Evolutionary conservation across 2,797 vertebrate species (phyloP), one percentile per base, ranked within the genome.

Genomic region (Neopelma chrysocephalum): DNA sequence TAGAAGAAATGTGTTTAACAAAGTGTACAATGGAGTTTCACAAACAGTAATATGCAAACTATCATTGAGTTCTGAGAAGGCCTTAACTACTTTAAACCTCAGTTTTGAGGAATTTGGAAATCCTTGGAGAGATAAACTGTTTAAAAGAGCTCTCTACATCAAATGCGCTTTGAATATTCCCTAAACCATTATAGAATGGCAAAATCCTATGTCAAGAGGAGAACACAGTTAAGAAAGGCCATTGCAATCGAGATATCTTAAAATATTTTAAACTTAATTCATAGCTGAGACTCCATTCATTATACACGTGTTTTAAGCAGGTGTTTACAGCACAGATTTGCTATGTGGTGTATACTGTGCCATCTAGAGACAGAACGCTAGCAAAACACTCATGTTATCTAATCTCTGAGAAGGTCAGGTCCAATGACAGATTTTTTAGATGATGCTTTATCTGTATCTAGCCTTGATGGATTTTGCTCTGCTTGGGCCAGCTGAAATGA

Each of bases 311-410:
- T 45, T 71, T 14, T 17, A 34, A 53, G 26, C 38, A 62, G 42
- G 21, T 51, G 21, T 48, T 91, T 66, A 23, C 40, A 38, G 25
- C 20, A 19, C 0, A 12, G 20, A 12, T 14, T 12, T 48, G 13
- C 48, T 87, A 19, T 1, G 0, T 21, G 87, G 22, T 70, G 40
- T 6, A 9, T 16, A 7, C 25, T 62, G 10, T 60, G 75, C 60
- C 89, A 89, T 42, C 89, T 92, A 89, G 54, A 80, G 75, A 80
- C 51, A 48, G 75, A 92, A 84, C 6, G 0, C 11, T 27, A 69
- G 31, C 29, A 87, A 45, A 84, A 50, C 51, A 45, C 18, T 38
- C 47, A 5, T 0, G 0, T 56, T 73, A 17, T 7, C 66, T 43
- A 31, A 20, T 18, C 29, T 14, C 34, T 25, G 12, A 75, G 60